These are phyloP conservation scores for Cichlasoma orientale DNA, from an alignment of 2,797 vertebrate genomes.

Conservation along the genomic window DNA sequence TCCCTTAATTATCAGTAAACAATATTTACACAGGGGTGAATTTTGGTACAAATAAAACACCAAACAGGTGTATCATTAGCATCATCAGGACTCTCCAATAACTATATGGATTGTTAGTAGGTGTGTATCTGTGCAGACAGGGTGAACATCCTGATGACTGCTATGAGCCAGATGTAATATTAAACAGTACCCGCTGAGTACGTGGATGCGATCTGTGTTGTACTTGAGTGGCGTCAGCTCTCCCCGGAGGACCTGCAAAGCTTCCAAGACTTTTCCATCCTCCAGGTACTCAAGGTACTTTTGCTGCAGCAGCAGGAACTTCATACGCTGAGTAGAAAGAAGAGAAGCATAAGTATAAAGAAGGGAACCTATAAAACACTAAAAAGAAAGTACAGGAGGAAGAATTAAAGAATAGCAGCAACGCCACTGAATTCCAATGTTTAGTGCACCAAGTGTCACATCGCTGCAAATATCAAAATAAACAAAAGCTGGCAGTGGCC, in stretches of 20 bases:
- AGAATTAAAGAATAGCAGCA: neutral
- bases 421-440: fast-evolving
- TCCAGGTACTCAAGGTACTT: constrained; percentile 99
- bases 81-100: constrained; percentile 2
- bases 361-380: neutral
- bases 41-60: neutral
- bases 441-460: neutral
- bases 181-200: constrained; percentile 93
- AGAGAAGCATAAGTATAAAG: neutral
- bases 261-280: constrained; percentile 98
- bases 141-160: neutral
- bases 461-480: neutral
- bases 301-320: constrained; percentile 99
- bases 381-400: neutral
- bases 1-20: neutral
- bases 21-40: neutral
- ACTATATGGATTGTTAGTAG: neutral
- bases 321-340: constrained; percentile 88
- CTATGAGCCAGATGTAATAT: constrained; percentile 3
- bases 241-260: constrained; percentile 95
- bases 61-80: neutral
- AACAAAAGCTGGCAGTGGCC: neutral
- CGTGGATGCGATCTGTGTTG: constrained; percentile 97
- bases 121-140: constrained; percentile 4
- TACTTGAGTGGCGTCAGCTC: constrained; percentile 98